phyloP scores from a whole-genome alignment of 1,140 invertebrate species.

The Trichonephila clavipes region DNA sequence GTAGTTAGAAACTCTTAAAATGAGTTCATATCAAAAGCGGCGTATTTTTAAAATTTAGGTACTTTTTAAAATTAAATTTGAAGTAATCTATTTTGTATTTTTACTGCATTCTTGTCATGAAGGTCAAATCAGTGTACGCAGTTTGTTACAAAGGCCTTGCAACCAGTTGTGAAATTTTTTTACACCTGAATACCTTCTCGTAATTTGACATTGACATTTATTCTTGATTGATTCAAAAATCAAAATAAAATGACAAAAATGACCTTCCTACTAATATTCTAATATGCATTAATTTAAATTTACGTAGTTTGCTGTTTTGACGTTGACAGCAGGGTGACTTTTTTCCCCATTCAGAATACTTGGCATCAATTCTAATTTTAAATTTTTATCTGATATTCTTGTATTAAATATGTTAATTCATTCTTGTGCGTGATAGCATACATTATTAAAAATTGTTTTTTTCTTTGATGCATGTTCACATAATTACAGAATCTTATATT shows the following conservation, averaged over 20 bases:
- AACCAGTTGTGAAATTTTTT: slow-evolving; percentile 47
- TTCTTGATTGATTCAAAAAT: background rate
- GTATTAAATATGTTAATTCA: too few species aligned
- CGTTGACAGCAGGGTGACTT: background rate
- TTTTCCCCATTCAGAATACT: too few species aligned
- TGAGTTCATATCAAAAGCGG: background rate
- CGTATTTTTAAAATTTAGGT: background rate
- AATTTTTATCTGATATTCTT: too few species aligned
- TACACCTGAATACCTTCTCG: slow-evolving; percentile 48
- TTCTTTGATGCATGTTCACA: too few species aligned
- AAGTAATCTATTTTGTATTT: background rate
- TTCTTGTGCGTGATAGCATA: too few species aligned
- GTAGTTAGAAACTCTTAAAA: background rate
- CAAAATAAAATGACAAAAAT: background rate
- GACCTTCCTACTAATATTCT: background rate
- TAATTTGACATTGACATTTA: slow-evolving; percentile 78
- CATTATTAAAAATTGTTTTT: too few species aligned
- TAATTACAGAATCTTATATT: too few species aligned
- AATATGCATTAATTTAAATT: background rate
- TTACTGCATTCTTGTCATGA: background rate
- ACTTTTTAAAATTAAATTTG: background rate
- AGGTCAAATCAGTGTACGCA: slow-evolving; percentile 17
- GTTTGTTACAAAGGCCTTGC: slow-evolving; percentile 2
- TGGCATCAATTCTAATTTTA: too few species aligned
- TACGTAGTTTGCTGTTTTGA: background rate